Conservation (phyloP, 2,113 vertebrate species). For the Brachirus orientalis region DNA sequence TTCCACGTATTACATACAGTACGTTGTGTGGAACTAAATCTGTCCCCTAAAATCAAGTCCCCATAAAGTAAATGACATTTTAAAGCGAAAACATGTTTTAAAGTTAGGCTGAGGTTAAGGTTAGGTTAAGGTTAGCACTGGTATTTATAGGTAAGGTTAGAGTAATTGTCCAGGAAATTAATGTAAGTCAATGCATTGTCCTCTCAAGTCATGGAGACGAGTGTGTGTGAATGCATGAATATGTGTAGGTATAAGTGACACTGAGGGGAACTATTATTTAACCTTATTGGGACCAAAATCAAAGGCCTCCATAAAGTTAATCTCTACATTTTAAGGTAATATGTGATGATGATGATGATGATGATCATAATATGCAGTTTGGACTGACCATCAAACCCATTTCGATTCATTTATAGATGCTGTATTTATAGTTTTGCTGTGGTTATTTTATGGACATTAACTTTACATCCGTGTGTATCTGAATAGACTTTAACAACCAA, state of each 20-base stretch:
- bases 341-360: conserved; percentile 6
- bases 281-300: too few relatives aligned
- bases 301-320: too few relatives aligned
- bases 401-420: conserved; percentile 34
- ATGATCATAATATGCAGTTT: neutral
- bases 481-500: neutral
- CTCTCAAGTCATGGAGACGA: too few relatives aligned
- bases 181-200: neutral
- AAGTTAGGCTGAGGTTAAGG: neutral
- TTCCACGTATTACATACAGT: neutral
- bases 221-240: neutral
- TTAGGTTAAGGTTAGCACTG: neutral
- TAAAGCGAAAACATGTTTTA: too few relatives aligned
- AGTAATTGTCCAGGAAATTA: neutral
- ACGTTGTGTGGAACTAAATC: neutral
- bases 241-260: too few relatives aligned
- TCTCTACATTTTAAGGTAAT: too few relatives aligned
- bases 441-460: neutral
- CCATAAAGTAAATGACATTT: too few relatives aligned
- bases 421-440: conserved; percentile 23
- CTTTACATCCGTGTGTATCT: neutral
- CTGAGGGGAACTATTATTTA: too few relatives aligned
- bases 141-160: too few relatives aligned
- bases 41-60: neutral
- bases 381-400: conserved; percentile 39